Evolutionary conservation across 1,140 invertebrate species (phyloP), one percentile per base, ranked within the genome.

Genomic region (Liolophura sinensis): DNA sequence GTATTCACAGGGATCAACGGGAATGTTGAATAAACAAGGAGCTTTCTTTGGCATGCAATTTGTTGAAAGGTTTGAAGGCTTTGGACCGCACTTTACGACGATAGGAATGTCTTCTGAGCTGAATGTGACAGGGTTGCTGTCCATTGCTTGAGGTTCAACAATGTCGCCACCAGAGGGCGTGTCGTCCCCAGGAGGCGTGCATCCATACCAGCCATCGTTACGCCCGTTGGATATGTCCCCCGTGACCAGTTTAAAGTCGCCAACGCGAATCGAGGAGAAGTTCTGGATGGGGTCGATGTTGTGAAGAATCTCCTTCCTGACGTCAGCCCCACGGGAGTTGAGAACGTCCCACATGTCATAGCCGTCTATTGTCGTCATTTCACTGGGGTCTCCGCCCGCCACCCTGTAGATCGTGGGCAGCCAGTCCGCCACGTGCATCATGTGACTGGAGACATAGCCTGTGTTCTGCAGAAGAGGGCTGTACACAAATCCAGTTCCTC

Each of bases 351-450:
- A 97, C 67, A 91, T 78, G 77, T 92, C 87, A 4, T 91, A 77
- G 0, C 95, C 95, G 84, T 97, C 94, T 56, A 93, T 83, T 25
- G 85, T 83, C 73, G 59, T 87, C 66, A 84, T 84, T 73, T 49
- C 54, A 57, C 16, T 81, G 15, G 78, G 86, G 79, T 72, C 73
- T 4, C 85, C 86, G 25, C 86, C 86, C 46, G 85, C 85, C 54
- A 83, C 83, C 63, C 65, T 63, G 56, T 84, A 84, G 0, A 97
- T 76, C 0, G 95, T 97, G 0, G 95, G 95, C 31, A 97, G 78
- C 95, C 95, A 97, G 84, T 97, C 95, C 4, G 86, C 87, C 15
- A 97, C 90, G 76, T 96, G 93, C 80, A 96, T 88, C 55, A 89
- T 83, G 73, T 95, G 90, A 0, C 86, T 84, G 0, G 90, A 88